Base-by-base conservation (phyloP, 2,113 vertebrate species). In the Scatophagus argus region DNA sequence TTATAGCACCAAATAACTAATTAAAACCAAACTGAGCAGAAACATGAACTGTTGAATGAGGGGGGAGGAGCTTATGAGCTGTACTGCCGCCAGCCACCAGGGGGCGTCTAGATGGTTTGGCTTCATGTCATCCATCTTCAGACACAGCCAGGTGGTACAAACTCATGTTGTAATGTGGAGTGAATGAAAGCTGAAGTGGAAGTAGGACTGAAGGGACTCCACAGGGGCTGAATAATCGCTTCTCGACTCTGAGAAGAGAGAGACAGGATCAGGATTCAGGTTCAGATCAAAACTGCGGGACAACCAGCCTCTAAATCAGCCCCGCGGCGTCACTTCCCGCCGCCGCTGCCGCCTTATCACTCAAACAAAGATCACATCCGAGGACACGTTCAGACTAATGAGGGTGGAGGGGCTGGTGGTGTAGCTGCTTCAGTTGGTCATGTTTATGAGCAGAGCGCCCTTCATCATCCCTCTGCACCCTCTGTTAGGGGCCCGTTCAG, bases 391-490 rank as follows among this genome's bases (percentile, higher is more conserved):
- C 29, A 38, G 51, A 39, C 63, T 77, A 73, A 73, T 69, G 25
- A 43, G 38, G 34, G 43, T 41, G 58, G 64, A 4, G 61, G 61
- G 1, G 31, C 12, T 12, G 44, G 58, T 12, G 44, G 8, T 0
- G 59, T 38, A 38, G 59, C 55, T 38, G 27, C 55, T 78, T 63
- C 73, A 27, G 39, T 80, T 60, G 25, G 16, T 67, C 29, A 21
- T 34, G 25, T 78, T 84, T 78, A 76, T 59, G 77, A 77, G 79
- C 70, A 75, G 70, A 69, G 46, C 49, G 8, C 77, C 68, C 74
- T 84, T 62, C 76, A 74, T 85, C 83, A 56, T 83, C 73, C 38
- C 36, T 29, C 55, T 19, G 61, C 78, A 73, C 75, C n/a, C n/a
- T n/a, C n/a, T 10, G 73, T 87, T 77, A 87, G 12, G 34, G 51